Evolutionary conservation across 2,888 invertebrate genomes (phyloP), one percentile per base, ranked within the genome.

Genomic region (Limulus polyphemus): DNA sequence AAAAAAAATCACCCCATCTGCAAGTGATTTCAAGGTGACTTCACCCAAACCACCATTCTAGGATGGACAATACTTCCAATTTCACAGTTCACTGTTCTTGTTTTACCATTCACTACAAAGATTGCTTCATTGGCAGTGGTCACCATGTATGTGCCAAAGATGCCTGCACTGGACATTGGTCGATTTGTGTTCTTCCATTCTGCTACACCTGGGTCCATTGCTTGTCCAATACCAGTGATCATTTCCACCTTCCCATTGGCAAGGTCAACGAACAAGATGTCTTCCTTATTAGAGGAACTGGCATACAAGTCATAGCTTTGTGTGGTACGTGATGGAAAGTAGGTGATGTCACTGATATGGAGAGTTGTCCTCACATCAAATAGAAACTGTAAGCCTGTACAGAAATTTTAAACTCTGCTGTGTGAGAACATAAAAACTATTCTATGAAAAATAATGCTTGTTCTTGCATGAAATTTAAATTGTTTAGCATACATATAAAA

Each of bases 361-460:
- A 86, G 76, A 10, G 84, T 84, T 11, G 87, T 86, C 75, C 84
- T 85, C 60, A 87, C 86, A 71, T 87, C 86, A 74, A 86, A 87
- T 49, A 82, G 79, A 72, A 86, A 85, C 69, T 81, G 80, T 63
- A 87, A 76, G 57, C 86, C 86, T 76, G 67, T 9, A 14, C 47
- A 47, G 55, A 59, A n/a, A 56, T 58, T 56, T 61, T 49, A 58
- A 32, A 32, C 32, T 32, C 32, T 32, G 32, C 3, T 32, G 32
- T 7, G 32, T 32, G 32, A 32, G 32, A 32, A 32, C 32, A 32
- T 32, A 32, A 32, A 32, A 32, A 5, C 32, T 32, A 32, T 32
- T 32, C 32, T 32, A 32, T 32, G 32, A 32, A 32, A 32, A 32
- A 32, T 32, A 32, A 32, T 7, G 7, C 32, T 3, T 32, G 32